A percentile compares a stretch with the other conserved stretches of the same genome.
phyloP scores from a whole-genome alignment of 2,113 vertebrate genomes.

The Neotoma lepida region DNA sequence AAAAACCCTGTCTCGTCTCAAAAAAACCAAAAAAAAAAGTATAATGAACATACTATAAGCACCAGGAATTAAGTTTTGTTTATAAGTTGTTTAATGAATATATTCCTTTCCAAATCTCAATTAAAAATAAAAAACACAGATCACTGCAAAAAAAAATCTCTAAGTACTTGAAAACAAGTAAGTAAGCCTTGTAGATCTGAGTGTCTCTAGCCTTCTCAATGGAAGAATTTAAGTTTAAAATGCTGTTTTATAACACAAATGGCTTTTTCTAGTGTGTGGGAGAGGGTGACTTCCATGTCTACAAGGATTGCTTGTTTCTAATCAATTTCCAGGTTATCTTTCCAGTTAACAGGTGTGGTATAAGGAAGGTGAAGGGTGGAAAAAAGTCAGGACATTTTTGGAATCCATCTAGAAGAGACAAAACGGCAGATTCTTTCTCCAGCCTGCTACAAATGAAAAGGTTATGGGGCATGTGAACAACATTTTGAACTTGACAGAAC shows the following conservation, averaged over 20 bases:
- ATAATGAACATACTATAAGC: not conserved
- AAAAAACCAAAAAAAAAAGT: not conserved
- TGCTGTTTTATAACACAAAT: not conserved
- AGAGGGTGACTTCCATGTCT: not conserved
- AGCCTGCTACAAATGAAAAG: conserved; percentile 6
- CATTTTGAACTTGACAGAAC: not conserved
- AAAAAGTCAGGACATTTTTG: not conserved
- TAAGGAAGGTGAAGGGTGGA: not conserved
- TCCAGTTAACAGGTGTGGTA: not conserved
- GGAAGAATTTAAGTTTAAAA: not conserved
- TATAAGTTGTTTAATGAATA: conserved; percentile 29
- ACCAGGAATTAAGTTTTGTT: not conserved
- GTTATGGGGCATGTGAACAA: not conserved
- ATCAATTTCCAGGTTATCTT: not conserved
- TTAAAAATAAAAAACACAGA: not conserved
- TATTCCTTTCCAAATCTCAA: conserved; percentile 38
- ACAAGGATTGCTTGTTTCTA: not conserved
- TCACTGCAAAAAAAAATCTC: not conserved
- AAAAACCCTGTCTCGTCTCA: not conserved
- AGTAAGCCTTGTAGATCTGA: not conserved
- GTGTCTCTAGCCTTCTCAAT: not conserved
- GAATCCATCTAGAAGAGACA: not conserved
- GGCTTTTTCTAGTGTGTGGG: not conserved
- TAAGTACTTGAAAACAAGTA: not conserved
- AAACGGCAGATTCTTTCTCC: conserved; percentile 30